Evolutionary conservation across 2,797 vertebrate genomes (phyloP).

Genomic region (Enteromius afrohamiltoni): DNA sequence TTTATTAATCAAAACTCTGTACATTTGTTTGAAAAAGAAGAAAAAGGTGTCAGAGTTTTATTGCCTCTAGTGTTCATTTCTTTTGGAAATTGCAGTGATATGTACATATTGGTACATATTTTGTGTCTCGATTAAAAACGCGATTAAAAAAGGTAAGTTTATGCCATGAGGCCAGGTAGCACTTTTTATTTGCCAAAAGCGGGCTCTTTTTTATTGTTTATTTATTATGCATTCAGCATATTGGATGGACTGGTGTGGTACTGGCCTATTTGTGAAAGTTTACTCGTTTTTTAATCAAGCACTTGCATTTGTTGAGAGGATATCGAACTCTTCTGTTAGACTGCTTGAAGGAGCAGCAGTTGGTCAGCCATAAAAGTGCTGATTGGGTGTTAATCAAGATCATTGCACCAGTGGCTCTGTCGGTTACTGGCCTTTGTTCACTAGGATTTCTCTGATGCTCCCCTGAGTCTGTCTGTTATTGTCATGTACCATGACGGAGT

Average conservation of each 20-base stretch:
- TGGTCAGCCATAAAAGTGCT: conserved; percentile 67
- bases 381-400: conserved; percentile 68
- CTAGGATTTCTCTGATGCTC: conserved; percentile 8
- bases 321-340: conserved; percentile 54
- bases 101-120: no score
- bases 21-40: no score
- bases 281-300: conserved; percentile 10
- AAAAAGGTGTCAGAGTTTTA: no score
- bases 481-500: background rate
- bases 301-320: conserved; percentile 58
- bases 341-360: conserved; percentile 58
- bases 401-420: conserved; percentile 70
- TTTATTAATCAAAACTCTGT: no score
- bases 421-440: conserved; percentile 65
- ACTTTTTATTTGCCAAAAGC: no score
- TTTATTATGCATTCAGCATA: background rate
- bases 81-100: no score
- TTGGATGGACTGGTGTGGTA: background rate
- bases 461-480: conserved; percentile 23
- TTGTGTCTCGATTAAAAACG: no score
- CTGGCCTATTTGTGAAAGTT: background rate
- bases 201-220: background rate
- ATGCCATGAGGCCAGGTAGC: no score
- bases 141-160: no score
- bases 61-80: no score